phyloP scores from a whole-genome alignment of 1,140 invertebrate species.

The Aleiodes sp. region DNA sequence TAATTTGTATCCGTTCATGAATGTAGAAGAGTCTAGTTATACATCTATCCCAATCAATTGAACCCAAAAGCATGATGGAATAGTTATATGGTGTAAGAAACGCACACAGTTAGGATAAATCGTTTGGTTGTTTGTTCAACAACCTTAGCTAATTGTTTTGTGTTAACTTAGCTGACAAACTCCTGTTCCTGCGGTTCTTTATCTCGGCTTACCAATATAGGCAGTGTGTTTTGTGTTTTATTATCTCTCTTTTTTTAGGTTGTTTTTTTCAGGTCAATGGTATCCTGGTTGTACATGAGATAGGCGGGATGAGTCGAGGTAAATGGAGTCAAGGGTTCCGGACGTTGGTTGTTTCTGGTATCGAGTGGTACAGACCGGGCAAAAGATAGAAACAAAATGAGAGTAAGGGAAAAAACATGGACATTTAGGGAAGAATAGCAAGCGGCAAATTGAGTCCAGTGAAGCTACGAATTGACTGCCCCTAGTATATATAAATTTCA shows the following conservation, averaged over 20 bases:
- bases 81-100: background rate
- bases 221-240: background rate
- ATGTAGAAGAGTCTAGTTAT: background rate
- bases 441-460: background rate
- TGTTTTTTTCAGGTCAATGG: constrained; percentile 3
- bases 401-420: background rate
- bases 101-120: constrained; percentile 30
- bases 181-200: constrained; percentile 21
- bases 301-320: background rate
- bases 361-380: background rate
- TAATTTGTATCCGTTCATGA: background rate
- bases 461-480: background rate
- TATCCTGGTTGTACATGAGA: constrained; percentile 16
- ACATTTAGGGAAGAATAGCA: background rate
- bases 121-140: constrained; percentile 37
- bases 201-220: constrained; percentile 21
- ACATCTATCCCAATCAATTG: background rate
- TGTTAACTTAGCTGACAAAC: no score
- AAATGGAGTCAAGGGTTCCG: background rate
- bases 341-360: background rate
- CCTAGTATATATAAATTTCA: background rate
- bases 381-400: background rate
- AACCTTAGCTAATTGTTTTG: constrained; percentile 21
- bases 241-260: background rate
- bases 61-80: background rate